phyloP scores from a whole-genome alignment of 2,113 vertebrate species.

The Nesoenas mayeri region DNA sequence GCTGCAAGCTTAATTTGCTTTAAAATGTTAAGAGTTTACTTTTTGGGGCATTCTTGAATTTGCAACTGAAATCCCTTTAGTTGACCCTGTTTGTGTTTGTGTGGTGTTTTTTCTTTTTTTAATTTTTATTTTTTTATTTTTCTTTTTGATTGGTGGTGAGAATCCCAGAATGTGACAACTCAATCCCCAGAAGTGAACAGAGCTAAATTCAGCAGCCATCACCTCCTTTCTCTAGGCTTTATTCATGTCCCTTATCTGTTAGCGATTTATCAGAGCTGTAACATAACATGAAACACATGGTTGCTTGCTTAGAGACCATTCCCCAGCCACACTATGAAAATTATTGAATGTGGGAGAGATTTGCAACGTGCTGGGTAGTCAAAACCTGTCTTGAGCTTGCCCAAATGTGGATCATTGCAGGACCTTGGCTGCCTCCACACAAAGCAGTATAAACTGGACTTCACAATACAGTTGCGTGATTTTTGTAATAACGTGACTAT shows the following conservation, averaged over 20 bases:
- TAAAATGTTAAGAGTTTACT: neutral
- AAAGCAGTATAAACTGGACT: neutral
- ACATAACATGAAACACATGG: neutral
- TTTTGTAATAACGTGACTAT: neutral
- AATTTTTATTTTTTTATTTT: too few relatives aligned
- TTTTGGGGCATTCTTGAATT: neutral
- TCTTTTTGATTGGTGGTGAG: neutral
- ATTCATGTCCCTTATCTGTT: neutral
- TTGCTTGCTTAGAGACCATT: neutral
- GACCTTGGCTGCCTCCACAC: neutral
- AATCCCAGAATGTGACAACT: neutral
- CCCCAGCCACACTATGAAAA: neutral
- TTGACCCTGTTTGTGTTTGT: too few relatives aligned
- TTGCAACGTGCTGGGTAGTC: neutral
- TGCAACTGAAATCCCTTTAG: neutral
- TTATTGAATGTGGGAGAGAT: neutral
- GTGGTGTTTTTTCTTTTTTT: too few relatives aligned
- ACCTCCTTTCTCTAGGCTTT: neutral
- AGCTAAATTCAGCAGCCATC: neutral
- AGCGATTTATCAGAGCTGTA: constrained; percentile 12
- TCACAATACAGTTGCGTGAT: neutral
- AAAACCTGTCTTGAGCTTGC: neutral
- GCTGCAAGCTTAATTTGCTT: neutral
- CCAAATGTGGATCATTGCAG: neutral
- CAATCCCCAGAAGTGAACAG: neutral